Evolutionary conservation across 2,113 vertebrate species (phyloP).

Genomic region (Turdus rufiventris): DNA sequence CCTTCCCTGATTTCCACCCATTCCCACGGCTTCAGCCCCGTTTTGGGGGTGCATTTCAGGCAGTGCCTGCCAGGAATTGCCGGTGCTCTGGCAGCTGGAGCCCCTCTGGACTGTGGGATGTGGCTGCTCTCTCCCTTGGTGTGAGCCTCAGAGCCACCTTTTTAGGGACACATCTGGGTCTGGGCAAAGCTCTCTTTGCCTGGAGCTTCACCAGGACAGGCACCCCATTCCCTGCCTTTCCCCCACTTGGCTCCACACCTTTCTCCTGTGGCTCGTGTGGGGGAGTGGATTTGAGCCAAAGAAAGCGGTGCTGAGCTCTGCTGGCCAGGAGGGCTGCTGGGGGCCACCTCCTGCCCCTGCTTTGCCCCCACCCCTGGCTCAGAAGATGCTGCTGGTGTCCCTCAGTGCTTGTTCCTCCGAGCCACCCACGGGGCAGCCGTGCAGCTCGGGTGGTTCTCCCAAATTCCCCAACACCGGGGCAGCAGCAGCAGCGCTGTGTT

Average conservation of each 20-base stretch:
- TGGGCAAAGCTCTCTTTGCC: background rate
- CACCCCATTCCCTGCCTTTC: background rate
- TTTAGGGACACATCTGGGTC: fast-evolving
- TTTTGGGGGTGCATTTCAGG: background rate
- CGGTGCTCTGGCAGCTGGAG: background rate
- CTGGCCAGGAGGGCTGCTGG: background rate
- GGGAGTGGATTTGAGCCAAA: background rate
- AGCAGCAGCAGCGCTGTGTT: background rate
- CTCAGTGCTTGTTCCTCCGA: background rate
- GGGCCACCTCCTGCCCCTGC: background rate
- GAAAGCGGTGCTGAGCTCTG: fast-evolving
- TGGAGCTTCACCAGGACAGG: background rate
- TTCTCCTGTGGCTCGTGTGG: fast-evolving
- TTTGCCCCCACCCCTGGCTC: background rate
- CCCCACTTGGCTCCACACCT: background rate
- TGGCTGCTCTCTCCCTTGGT: background rate
- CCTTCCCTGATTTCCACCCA: background rate
- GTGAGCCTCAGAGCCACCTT: background rate
- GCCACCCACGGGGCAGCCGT: background rate
- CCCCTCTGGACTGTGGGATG: fast-evolving
- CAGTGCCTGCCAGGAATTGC: background rate
- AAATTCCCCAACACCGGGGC: fast-evolving
- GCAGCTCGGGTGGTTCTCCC: background rate
- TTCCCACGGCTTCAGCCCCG: background rate
- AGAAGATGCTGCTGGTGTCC: background rate